Conservation (phyloP, 2,797 vertebrate genomes). For the Propithecus perrieri region DNA sequence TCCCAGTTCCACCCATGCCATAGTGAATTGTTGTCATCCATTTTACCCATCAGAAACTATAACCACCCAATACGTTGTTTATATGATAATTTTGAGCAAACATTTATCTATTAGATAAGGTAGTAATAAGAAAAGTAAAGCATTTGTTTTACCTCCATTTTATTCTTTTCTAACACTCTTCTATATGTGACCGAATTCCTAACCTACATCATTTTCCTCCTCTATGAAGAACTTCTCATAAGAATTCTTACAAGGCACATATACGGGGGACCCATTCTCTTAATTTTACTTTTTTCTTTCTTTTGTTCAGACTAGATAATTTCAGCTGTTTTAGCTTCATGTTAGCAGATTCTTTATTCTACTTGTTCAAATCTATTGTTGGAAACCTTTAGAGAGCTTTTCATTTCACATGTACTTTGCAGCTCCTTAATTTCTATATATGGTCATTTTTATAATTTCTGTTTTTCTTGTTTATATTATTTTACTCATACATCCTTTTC, state of each 20-base stretch:
- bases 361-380: no score
- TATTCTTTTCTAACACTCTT: neutral
- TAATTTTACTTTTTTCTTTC: no score
- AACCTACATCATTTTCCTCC: neutral
- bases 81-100: neutral
- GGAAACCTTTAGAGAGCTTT: no score
- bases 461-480: no score
- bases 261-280: no score
- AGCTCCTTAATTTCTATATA: no score
- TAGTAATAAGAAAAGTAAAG: neutral
- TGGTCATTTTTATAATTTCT: no score
- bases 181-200: neutral
- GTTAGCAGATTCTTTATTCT: no score
- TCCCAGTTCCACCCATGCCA: neutral
- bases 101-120: neutral
- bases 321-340: no score
- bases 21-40: neutral
- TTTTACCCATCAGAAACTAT: neutral
- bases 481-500: no score
- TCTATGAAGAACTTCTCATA: neutral
- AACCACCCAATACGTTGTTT: neutral
- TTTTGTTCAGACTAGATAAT: no score
- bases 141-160: neutral
- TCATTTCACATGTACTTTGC: no score
- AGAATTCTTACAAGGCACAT: neutral